phyloP scores from a whole-genome alignment of 2,113 vertebrate genomes.

The Limnothrissa miodon region DNA sequence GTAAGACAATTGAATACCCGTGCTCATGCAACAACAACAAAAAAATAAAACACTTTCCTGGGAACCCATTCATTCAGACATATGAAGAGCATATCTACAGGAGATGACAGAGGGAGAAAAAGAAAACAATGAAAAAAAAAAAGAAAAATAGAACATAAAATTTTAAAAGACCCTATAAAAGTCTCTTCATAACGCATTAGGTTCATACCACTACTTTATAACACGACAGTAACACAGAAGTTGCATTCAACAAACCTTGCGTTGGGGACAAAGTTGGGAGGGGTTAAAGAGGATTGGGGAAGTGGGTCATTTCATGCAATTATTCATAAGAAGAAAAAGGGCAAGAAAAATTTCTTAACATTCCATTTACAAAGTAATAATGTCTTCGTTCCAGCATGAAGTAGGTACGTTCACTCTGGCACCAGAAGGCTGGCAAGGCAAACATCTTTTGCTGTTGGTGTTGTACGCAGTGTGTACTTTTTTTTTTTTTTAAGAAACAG shows the following conservation, averaged over 20 bases:
- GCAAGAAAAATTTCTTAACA: constrained; percentile 50
- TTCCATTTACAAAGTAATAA: constrained; percentile 75
- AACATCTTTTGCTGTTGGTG: constrained; percentile 44
- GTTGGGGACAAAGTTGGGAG: constrained; percentile 35
- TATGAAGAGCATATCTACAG: constrained; percentile 7
- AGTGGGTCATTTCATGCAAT: constrained; percentile 68
- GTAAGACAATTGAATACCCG: constrained; percentile 60
- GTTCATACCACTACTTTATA: constrained; percentile 57
- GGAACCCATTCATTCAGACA: not conserved
- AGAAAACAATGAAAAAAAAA: not conserved
- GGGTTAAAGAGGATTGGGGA: constrained; percentile 20
- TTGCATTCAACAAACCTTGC: constrained; percentile 76
- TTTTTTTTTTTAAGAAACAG: constrained; percentile 54
- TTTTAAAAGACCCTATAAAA: constrained; percentile 5
- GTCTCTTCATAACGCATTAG: constrained; percentile 29
- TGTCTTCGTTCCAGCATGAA: constrained; percentile 65
- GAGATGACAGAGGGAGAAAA: not conserved
- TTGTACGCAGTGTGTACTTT: constrained; percentile 32
- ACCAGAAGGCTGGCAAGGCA: constrained; percentile 75
- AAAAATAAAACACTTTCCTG: constrained; percentile 10
- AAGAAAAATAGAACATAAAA: not conserved
- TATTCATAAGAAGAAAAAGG: constrained; percentile 54
- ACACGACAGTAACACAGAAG: constrained; percentile 79
- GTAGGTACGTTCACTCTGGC: constrained; percentile 66
- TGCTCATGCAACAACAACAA: constrained; percentile 66